Conservation (phyloP, 2,113 vertebrate genomes). For the Brachyhypopomus occidentalis region DNA sequence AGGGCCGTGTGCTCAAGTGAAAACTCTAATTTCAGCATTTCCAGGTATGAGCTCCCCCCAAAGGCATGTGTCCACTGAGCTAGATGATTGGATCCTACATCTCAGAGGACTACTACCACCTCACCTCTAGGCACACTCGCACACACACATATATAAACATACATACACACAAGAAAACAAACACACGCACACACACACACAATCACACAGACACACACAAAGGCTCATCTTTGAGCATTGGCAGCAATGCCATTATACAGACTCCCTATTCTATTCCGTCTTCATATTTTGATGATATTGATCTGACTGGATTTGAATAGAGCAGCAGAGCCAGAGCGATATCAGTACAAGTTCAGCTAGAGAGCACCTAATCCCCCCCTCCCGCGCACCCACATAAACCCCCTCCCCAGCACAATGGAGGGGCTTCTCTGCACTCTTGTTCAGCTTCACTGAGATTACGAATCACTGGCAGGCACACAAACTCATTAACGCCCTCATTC, state of each 20-base stretch:
- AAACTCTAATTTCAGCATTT: slow-evolving; percentile 57
- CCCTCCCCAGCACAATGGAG: background rate
- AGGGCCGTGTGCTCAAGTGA: slow-evolving; percentile 35
- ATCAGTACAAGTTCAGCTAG: background rate
- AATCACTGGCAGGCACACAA: background rate
- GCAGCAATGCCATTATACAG: background rate
- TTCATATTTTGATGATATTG: background rate
- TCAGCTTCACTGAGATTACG: background rate
- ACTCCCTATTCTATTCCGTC: background rate
- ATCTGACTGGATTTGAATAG: background rate
- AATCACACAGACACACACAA: slow-evolving; percentile 12
- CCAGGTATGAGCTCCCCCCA: slow-evolving; percentile 15
- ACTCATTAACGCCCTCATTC: slow-evolving; percentile 21
- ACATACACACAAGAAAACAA: slow-evolving; percentile 10
- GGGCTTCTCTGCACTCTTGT: too few species aligned
- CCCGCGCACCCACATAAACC: too few species aligned
- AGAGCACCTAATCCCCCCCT: background rate
- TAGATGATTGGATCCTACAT: slow-evolving; percentile 48
- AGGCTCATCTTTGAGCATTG: background rate
- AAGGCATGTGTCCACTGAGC: slow-evolving; percentile 47
- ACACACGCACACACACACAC: slow-evolving; percentile 9
- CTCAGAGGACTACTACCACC: background rate
- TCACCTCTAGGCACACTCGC: background rate
- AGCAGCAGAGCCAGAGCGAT: background rate
- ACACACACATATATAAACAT: slow-evolving; percentile 13